Evolutionary conservation across 2,888 invertebrate species (phyloP), one percentile per base, ranked within the genome.

Genomic region (Dyspetes luteomarginatus): DNA sequence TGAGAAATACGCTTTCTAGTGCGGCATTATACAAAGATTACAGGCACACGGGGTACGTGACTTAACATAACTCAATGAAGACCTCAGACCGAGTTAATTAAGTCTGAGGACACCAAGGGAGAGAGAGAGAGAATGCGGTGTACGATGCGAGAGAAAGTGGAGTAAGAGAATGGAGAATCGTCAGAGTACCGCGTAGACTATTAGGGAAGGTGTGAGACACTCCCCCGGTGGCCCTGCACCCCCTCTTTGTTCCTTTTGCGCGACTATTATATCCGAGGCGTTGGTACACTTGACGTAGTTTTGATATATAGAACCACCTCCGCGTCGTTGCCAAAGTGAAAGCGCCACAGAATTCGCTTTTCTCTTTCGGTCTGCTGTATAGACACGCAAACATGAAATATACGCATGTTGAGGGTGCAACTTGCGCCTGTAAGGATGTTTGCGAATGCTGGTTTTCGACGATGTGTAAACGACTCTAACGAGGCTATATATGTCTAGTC

Each of bases 61-160:
- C 88, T 89, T 87, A 85, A 88, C 87, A 86, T 86, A 88, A 87
- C 86, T 89, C 87, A 85, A 89, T 89, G 87, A 87, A 87, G 85
- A 78, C 78, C 86, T 86, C 85, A 81, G 84, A 85, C 83, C 84
- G 82, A 88, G 87, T 88, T 89, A 89, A 89, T 89, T 87, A 88
- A 88, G 87, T 89, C 85, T 83, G 78, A 83, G 84, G 84, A 76
- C 58, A 36, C 7, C 19, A 12, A 50, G 58, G 62, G 36, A 48
- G 36, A 60, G 30, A 15, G 45, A 56, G n/a, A n/a, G 62, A 56
- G 67, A 56, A 67, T n/a, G 17, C 30, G 45, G 41, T 45, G 52
- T 30, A 36, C 64, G 22, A 48, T 36, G 74, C 17, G 4, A 19
- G 12, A 58, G 15, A 48, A 24, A n/a, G 43, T 24, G 15, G 45